phyloP scores from a whole-genome alignment of 2,888 invertebrate species.

The Dyspetes luteomarginatus region DNA sequence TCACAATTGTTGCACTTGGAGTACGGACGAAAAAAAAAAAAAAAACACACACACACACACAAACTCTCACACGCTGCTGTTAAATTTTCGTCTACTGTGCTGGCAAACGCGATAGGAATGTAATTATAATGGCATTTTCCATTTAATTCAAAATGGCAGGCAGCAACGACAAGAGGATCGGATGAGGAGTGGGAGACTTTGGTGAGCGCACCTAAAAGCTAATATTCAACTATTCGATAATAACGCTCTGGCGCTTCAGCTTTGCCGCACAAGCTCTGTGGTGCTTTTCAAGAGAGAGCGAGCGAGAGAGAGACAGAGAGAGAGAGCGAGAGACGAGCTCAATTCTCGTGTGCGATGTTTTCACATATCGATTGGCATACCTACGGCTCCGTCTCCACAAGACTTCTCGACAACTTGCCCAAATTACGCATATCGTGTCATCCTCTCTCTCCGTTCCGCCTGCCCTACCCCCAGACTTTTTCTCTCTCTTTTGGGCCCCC shows the following conservation, averaged over 20 bases:
- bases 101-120: conserved; percentile 45
- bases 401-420: not conserved
- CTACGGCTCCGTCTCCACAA: not conserved
- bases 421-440: conserved; percentile 34
- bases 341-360: not conserved
- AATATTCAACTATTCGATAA: conserved; percentile 57
- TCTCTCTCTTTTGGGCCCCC: no score
- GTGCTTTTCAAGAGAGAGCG: not conserved
- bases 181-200: not conserved
- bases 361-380: conserved; percentile 49
- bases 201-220: conserved; percentile 14
- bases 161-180: not conserved
- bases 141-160: conserved; percentile 42
- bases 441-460: not conserved
- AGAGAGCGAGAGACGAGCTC: no score
- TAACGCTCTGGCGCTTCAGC: conserved; percentile 25
- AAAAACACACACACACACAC: no score
- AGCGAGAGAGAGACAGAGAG: conserved; percentile 3
- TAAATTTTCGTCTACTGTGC: conserved; percentile 32
- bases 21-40: no score
- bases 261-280: conserved; percentile 9
- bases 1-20: no score
- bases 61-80: not conserved
- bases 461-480: no score
- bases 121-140: conserved; percentile 58